Evolutionary conservation across 1,140 invertebrate genomes (phyloP).

Genomic region (Acromyrmex heyeri): DNA sequence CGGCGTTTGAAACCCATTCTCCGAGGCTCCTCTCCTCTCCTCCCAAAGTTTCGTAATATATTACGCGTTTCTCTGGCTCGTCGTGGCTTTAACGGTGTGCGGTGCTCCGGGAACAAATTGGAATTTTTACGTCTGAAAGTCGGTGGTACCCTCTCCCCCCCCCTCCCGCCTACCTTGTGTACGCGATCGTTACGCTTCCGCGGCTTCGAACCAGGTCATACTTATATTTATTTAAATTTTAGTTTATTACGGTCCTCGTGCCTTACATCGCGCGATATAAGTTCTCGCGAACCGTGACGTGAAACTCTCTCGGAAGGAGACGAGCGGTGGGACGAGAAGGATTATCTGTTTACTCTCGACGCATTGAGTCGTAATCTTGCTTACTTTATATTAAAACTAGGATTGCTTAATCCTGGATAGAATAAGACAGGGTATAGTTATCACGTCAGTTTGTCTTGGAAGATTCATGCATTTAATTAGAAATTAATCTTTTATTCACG

Average conservation of each 20-base stretch:
- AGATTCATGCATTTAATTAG: conserved; percentile 26
- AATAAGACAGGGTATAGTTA: conserved; percentile 16
- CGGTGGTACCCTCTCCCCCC: conserved; percentile 39
- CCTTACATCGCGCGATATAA: background rate
- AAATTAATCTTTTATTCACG: conserved; percentile 27
- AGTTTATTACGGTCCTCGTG: conserved; percentile 45
- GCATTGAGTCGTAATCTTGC: conserved; percentile 36
- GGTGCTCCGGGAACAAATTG: conserved; percentile 82
- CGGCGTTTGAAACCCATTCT: conserved; percentile 77
- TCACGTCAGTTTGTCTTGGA: background rate
- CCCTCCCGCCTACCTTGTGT: background rate
- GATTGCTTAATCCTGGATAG: conserved; percentile 23
- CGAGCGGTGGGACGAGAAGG: background rate
- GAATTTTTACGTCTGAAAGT: conserved; percentile 83
- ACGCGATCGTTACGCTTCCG: conserved; percentile 53
- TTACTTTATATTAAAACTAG: conserved; percentile 48
- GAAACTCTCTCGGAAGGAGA: conserved; percentile 18
- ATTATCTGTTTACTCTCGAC: conserved; percentile 30
- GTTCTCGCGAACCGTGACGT: conserved; percentile 29
- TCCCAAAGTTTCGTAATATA: conserved; percentile 85
- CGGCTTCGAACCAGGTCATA: conserved; percentile 33
- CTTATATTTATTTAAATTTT: conserved; percentile 50
- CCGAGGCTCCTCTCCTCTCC: conserved; percentile 62
- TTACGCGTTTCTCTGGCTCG: conserved; percentile 82
- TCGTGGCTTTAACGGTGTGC: conserved; percentile 78